Evolutionary conservation across 2,797 vertebrate species (phyloP).

Genomic region (Danionella dracula): DNA sequence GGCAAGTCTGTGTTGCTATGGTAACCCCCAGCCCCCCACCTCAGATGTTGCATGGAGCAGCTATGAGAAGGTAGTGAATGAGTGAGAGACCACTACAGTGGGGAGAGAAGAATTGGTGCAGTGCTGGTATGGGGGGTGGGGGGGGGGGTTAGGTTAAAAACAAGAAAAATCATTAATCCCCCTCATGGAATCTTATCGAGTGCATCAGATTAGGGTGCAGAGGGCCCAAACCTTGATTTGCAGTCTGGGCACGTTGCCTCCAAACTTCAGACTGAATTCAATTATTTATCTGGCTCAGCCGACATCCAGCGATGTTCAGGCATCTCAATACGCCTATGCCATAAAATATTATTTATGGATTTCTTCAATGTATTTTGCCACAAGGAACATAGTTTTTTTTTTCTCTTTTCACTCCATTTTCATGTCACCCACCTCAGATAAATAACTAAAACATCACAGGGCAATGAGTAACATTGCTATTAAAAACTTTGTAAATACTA

Average conservation of each 20-base stretch:
- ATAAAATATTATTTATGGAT: conserved; percentile 21
- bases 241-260: conserved; percentile 74
- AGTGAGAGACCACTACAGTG: conserved; percentile 30
- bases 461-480: too few species aligned
- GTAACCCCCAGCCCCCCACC: conserved; percentile 55
- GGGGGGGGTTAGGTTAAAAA: conserved; percentile 49
- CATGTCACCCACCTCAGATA: too few species aligned
- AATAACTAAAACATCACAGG: too few species aligned
- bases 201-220: conserved; percentile 50
- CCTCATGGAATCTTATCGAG: conserved; percentile 49
- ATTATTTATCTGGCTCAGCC: conserved; percentile 67
- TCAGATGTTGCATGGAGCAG: conserved; percentile 62
- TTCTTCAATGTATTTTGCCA: neutral
- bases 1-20: conserved; percentile 69
- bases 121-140: conserved; percentile 11
- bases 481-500: too few species aligned
- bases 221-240: conserved; percentile 57
- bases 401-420: neutral
- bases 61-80: conserved; percentile 52
- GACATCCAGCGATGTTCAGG: conserved; percentile 38
- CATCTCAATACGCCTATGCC: conserved; percentile 20
- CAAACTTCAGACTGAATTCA: conserved; percentile 74
- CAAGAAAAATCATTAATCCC: conserved; percentile 47
- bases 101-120: conserved; percentile 16
- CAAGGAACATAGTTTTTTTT: neutral